Conservation (phyloP, 2,797 vertebrate species). For the Trachops cirrhosus region DNA sequence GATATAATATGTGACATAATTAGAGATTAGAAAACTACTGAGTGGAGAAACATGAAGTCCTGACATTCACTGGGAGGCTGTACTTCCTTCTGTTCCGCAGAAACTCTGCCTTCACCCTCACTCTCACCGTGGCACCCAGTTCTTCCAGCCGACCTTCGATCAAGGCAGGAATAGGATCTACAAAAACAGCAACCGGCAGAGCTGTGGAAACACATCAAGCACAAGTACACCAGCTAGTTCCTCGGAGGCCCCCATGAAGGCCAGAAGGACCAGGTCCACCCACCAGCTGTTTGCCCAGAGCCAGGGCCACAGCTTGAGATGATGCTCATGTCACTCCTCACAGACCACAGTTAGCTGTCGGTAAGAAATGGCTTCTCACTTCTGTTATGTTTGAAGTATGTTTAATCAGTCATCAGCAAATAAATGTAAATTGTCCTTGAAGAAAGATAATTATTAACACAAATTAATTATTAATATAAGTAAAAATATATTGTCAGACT, state of each 20-base stretch:
- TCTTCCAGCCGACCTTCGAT: background rate
- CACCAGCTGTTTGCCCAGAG: background rate
- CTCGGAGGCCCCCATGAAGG: background rate
- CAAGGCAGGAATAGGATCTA: background rate
- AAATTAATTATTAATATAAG: background rate
- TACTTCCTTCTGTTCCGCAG: background rate
- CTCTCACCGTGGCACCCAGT: background rate
- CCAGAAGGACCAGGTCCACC: background rate
- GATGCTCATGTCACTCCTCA: background rate
- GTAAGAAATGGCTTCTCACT: constrained; percentile 32
- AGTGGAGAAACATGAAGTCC: background rate
- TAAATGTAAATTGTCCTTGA: constrained; percentile 58
- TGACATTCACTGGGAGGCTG: background rate
- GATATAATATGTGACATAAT: background rate
- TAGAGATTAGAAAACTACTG: background rate
- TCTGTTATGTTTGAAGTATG: constrained; percentile 6
- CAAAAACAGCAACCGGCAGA: constrained; percentile 79
- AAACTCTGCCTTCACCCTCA: background rate
- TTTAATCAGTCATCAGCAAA: constrained; percentile 46
- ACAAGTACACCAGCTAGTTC: constrained; percentile 86
- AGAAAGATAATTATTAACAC: background rate
- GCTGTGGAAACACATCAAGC: constrained; percentile 96
- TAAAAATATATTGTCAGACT: background rate
- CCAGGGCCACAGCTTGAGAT: background rate
- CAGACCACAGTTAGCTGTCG: background rate